phyloP scores from a whole-genome alignment of 1,140 invertebrate species.

The Cydia splendana region DNA sequence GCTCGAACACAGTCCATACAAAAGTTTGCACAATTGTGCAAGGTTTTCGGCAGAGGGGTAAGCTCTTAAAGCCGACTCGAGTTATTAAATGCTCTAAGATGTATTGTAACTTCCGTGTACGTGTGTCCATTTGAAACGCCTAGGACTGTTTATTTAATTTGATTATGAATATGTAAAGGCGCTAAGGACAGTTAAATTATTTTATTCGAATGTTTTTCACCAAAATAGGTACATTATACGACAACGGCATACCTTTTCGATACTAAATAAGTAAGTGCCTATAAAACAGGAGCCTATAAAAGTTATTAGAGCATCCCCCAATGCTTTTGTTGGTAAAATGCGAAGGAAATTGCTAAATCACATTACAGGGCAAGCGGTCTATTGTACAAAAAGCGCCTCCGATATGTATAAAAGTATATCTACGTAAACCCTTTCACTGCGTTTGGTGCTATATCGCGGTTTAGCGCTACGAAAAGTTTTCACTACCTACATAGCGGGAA shows the following conservation, averaged over 20 bases:
- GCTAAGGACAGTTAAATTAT: not conserved
- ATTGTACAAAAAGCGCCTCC: slow-evolving; percentile 11
- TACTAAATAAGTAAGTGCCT: slow-evolving; percentile 25
- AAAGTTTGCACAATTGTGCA: too few relatives aligned
- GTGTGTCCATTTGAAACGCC: not conserved
- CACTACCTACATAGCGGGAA: not conserved
- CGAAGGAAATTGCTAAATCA: slow-evolving; percentile 30
- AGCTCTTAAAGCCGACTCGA: too few relatives aligned
- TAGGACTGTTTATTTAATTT: too few relatives aligned
- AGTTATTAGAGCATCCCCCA: slow-evolving; percentile 32
- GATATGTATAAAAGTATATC: not conserved
- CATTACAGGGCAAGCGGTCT: slow-evolving; percentile 19
- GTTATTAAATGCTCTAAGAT: too few relatives aligned
- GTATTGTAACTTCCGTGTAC: too few relatives aligned
- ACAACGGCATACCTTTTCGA: slow-evolving; percentile 8
- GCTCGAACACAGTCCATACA: too few relatives aligned
- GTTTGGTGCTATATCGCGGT: not conserved
- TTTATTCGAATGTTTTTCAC: not conserved
- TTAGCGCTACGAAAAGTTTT: not conserved
- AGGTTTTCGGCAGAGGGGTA: too few relatives aligned
- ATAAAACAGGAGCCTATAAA: slow-evolving; percentile 31
- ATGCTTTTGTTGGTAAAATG: slow-evolving; percentile 32
- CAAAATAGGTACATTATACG: slow-evolving; percentile 4
- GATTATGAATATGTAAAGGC: not conserved
- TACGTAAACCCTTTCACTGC: not conserved